Evolutionary conservation across 2,888 invertebrate species (phyloP).

Genomic region (Drosophila atroscutellata): DNA sequence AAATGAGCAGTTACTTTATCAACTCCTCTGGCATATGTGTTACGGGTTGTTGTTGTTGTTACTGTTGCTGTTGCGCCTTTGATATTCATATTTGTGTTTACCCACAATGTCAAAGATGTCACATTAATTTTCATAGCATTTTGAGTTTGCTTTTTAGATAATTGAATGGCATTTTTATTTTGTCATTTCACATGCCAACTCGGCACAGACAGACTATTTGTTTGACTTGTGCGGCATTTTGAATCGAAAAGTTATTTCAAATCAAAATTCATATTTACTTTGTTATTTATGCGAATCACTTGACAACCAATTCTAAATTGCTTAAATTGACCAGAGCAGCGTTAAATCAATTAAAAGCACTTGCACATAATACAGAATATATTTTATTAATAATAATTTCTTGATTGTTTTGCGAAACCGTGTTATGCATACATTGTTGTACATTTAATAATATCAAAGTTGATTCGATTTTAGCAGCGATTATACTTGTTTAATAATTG

Average conservation of each 20-base stretch:
- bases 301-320: conserved; percentile 13
- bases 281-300: conserved; percentile 24
- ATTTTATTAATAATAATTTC: not conserved
- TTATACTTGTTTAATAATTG: not conserved
- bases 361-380: not conserved
- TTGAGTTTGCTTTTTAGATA: conserved; percentile 69
- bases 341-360: conserved; percentile 1
- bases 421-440: not conserved
- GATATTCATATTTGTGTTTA: conserved; percentile 59
- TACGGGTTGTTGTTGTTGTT: conserved; percentile 25
- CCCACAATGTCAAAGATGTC: conserved; percentile 75
- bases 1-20: conserved; percentile 27
- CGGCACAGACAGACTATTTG: conserved; percentile 18
- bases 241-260: not conserved
- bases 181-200: conserved; percentile 26
- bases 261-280: conserved; percentile 13
- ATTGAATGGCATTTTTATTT: conserved; percentile 62
- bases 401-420: not conserved
- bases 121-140: conserved; percentile 70
- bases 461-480: not conserved
- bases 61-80: conserved; percentile 35
- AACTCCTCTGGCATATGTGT: conserved; percentile 23
- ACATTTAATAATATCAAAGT: not conserved
- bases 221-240: conserved; percentile 24
- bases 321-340: not conserved